Evolutionary conservation across 2,797 vertebrate species (phyloP), one percentile per base, ranked within the genome.

Genomic region (Eptatretus atami): DNA sequence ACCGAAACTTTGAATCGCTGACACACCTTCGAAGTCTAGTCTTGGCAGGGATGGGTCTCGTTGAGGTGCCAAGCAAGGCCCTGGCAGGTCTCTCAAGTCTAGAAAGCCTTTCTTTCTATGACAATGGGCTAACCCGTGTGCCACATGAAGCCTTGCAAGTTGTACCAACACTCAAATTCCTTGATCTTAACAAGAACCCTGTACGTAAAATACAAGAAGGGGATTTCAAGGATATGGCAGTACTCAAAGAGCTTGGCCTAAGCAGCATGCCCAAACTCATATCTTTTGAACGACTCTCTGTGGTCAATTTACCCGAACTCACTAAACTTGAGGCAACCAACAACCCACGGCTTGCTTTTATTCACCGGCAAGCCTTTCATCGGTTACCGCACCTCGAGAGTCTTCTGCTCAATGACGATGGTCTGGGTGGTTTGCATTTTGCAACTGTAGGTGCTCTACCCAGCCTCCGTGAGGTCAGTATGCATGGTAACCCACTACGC

Each of bases 251-350:
- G 73, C 78, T 98, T 2, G 90, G 92, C 53, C 78, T 98, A 65
- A 96, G 86, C 75, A 94, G 88, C 76, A 95, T 98, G 85, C 84
- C 86, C 57, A 82, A 92, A 69, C 73, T 96, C 73, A 79, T 96
- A 69, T 92, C 88, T 65, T 84, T 98, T n/a, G 92, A 96, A 72
- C 80, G 76, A 66, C 78, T 81, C 0, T 83, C 88, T 63, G 75
- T 98, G 70, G 79, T 83, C 68, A 87, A 95, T 74, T 80, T 98
- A 11, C 87, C 92, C 0, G 92, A 96, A 71, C 76, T 98, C 67
- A 95, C 90, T 69, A 98, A 96, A 71, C 76, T 98, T 12, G 92
- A 98, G 54, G 80, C 94, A 67, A 92, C 86, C 70, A 96, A 95
- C 75, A 96, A 95, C 72, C 88, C 85, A 1, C 80, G 81, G 64